Percentiles rank a stretch among this genome's conserved stretches.
Evolutionary conservation across 2,113 vertebrate genomes (phyloP).

Genomic region (Orycteropus afer): DNA sequence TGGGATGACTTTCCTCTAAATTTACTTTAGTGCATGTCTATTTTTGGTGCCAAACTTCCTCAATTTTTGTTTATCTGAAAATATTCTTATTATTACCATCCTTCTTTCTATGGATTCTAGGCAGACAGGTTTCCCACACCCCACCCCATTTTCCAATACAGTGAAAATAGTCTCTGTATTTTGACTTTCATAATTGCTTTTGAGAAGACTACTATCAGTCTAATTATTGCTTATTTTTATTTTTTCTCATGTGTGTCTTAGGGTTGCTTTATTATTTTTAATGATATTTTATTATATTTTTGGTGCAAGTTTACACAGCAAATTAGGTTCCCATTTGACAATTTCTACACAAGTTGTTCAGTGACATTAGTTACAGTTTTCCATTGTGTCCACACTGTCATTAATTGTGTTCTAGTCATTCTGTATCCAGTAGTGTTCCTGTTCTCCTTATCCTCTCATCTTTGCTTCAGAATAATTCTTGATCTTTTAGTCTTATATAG

Average conservation of each 20-base stretch:
- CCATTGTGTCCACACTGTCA: too few relatives aligned
- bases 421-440: too few relatives aligned
- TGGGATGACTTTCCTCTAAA: background rate
- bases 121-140: too few relatives aligned
- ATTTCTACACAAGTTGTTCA: too few relatives aligned
- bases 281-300: background rate
- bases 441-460: too few relatives aligned
- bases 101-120: background rate
- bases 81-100: background rate
- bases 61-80: background rate
- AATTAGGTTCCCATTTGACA: too few relatives aligned
- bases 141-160: background rate
- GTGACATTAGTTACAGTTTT: too few relatives aligned
- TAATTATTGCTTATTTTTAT: background rate
- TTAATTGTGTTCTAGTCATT: too few relatives aligned
- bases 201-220: background rate
- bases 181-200: background rate
- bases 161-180: background rate
- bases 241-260: background rate
- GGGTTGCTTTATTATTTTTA: background rate
- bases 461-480: too few relatives aligned
- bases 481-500: too few relatives aligned
- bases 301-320: too few relatives aligned
- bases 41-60: background rate
- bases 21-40: background rate